These are phyloP conservation scores for Dasyornis broadbenti DNA, from an alignment of 2,113 vertebrate genomes.

Conservation along the genomic window DNA sequence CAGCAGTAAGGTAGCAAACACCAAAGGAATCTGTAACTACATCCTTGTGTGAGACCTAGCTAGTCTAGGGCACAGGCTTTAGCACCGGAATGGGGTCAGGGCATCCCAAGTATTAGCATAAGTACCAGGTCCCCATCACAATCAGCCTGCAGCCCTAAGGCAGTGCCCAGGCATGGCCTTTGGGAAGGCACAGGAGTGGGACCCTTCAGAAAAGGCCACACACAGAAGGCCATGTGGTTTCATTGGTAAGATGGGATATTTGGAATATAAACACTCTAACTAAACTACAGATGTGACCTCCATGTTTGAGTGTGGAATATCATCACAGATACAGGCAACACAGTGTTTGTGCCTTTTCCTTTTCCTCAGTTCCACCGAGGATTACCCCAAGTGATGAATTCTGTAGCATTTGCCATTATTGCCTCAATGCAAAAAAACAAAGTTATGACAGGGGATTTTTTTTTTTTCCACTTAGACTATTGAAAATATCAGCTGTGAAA, in stretches of 20 bases:
- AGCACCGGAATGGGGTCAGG: not conserved
- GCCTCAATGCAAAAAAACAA: not conserved
- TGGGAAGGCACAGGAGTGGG: not conserved
- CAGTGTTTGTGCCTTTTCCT: not conserved
- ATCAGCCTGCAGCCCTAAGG: not conserved
- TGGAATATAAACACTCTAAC: not conserved
- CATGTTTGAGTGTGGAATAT: not conserved
- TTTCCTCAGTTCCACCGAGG: rapidly evolving
- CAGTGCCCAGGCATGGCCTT: not conserved
- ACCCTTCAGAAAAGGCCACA: not conserved
- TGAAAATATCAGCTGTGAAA: not conserved
- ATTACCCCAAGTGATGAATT: not conserved
- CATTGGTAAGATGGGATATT: not conserved
- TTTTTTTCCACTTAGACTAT: not conserved
- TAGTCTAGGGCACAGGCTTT: not conserved
- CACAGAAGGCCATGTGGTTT: not conserved
- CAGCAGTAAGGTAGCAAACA: not conserved
- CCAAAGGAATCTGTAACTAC: not conserved
- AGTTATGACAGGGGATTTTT: not conserved
- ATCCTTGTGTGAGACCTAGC: not conserved
- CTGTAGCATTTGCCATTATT: not conserved
- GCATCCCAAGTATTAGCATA: not conserved
- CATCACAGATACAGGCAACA: not conserved
- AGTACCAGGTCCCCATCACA: not conserved
- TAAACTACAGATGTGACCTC: not conserved